Base-by-base conservation (phyloP, 2,113 vertebrate genomes). In the Sus scrofa region DNA sequence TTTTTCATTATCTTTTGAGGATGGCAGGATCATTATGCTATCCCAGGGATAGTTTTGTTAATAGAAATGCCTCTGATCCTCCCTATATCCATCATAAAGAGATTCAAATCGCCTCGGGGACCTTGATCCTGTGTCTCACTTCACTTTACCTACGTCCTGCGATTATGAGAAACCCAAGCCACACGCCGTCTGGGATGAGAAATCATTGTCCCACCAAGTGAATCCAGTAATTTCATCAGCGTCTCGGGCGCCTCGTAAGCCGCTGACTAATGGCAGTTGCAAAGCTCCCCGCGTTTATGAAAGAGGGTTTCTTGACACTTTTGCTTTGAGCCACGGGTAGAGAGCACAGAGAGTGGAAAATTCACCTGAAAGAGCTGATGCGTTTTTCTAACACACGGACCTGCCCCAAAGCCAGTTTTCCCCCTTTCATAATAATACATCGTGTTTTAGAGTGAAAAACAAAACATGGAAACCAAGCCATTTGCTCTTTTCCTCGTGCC, bases 1-100 rank as follows among this genome's bases (percentile, higher is more conserved):
- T 52, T 88, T 97, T 96, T 92, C 75, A 82, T 85, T 86, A 32
- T 86, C 44, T 68, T 78, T 91, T 88, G 52, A 91, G n/a, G n/a
- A 19, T 94, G 32, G 62, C 92, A 65, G 16, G n/a, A 83, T 78
- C 73, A 86, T 94, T 89, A 74, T 75, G 12, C 93, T 93, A 82
- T 95, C 52, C 30, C 18, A 65, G 37, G 60, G 24, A 94, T 67
- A n/a, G 54, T 90, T 92, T 92, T 90, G 1, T 84, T 93, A 78
- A 89, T 92, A 37, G 37, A 92, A 87, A 86, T 62, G 32, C 62
- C 26, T 54, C 73, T 22, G 12, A 65, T 92, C 56, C 37, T 87
- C 75, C 30, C 52, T 95, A 26, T 37, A 50, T 62, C 44, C 79
- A 34, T 90, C 44, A 90, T 71, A 89, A 84, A 86, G 54, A 92